Percentiles rank a stretch among this genome's conserved stretches.
Conservation (phyloP, 2,888 invertebrate genomes). For the Drosophila barbarae region DNA sequence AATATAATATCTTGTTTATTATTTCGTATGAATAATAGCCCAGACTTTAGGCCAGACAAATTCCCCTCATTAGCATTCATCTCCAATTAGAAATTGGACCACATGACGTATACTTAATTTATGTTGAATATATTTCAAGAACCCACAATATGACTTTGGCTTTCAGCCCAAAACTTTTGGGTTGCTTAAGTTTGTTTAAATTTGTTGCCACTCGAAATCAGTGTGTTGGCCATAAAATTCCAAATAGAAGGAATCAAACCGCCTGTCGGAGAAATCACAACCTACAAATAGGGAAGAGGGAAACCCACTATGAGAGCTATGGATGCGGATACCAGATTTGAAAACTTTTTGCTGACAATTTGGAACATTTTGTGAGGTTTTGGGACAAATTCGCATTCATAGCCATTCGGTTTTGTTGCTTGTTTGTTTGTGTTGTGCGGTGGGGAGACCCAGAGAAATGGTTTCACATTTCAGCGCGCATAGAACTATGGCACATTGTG, state of each 20-base stretch:
- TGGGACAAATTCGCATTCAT: constrained; percentile 60
- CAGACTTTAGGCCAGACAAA: background rate
- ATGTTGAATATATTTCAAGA: constrained; percentile 20
- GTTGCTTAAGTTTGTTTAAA: constrained; percentile 4
- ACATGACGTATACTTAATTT: constrained; percentile 21
- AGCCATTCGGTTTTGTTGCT: constrained; percentile 54
- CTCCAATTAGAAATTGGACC: constrained; percentile 27
- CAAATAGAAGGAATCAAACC: constrained; percentile 15
- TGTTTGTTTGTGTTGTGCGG: constrained; percentile 12
- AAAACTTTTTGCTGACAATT: constrained; percentile 60
- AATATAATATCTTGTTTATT: constrained; percentile 2
- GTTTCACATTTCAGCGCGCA: constrained; percentile 72
- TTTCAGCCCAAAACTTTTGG: constrained; percentile 46
- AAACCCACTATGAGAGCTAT: background rate
- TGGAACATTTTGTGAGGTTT: constrained; percentile 52
- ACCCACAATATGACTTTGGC: constrained; percentile 27
- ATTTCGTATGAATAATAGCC: constrained; percentile 10
- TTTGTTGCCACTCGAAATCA: constrained; percentile 17
- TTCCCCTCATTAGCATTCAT: constrained; percentile 26
- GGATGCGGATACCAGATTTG: constrained; percentile 13
- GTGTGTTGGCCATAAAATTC: constrained; percentile 3
- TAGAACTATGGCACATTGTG: constrained; percentile 56
- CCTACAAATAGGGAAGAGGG: constrained; percentile 6
- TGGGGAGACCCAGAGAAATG: constrained; percentile 39
- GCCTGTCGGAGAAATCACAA: constrained; percentile 10